Conservation (phyloP, 2,113 vertebrate genomes). For the Platycercus adscitus region DNA sequence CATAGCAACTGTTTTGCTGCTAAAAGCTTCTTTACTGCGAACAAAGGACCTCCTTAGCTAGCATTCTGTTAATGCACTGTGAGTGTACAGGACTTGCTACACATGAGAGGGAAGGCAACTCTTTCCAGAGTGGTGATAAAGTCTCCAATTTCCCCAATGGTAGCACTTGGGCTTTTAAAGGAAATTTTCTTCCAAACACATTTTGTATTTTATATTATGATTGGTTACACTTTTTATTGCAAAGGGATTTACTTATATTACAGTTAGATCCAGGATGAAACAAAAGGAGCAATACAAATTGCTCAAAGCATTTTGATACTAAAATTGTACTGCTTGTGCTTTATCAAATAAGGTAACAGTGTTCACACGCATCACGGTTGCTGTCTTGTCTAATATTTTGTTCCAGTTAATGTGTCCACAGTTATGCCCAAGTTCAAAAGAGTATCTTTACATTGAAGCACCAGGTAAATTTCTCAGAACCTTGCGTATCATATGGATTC, state of each 20-base stretch:
- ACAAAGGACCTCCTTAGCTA: not conserved
- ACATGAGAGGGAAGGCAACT: not conserved
- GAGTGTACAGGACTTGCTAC: not conserved
- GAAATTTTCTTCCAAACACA: not conserved
- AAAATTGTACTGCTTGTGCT: not conserved
- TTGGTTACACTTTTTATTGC: constrained; percentile 22
- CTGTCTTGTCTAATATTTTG: not conserved
- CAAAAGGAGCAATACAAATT: not conserved
- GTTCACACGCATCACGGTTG: not conserved
- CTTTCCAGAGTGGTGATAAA: not conserved
- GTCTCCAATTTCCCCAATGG: not conserved
- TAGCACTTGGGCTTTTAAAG: not conserved
- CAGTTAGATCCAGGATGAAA: not conserved
- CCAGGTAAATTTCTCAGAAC: not conserved
- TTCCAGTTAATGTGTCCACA: not conserved
- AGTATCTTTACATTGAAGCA: not conserved
- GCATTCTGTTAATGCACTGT: not conserved
- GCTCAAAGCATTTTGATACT: not conserved
- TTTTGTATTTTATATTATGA: not conserved
- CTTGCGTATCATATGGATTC: not conserved
- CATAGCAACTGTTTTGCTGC: not conserved
- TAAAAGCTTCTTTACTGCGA: not conserved
- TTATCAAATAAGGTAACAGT: not conserved
- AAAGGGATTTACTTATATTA: constrained; percentile 14
- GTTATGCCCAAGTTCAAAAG: not conserved